A percentile compares a stretch with the other conserved stretches of the same genome.
phyloP scores from a whole-genome alignment of 2,888 invertebrate genomes.

The Hypomecis atomaria region DNA sequence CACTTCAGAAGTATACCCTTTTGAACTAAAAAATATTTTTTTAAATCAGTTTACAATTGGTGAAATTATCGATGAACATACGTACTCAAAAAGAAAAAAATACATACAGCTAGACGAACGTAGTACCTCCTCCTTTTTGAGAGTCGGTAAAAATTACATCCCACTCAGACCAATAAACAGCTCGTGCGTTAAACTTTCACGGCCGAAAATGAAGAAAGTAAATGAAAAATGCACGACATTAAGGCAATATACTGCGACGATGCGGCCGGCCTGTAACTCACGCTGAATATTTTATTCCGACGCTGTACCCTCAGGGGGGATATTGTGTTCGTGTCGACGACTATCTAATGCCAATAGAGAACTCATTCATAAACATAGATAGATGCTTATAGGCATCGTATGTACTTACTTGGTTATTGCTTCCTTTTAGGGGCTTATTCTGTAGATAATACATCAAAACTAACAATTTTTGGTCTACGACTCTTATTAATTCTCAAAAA shows the following conservation, averaged over 20 bases:
- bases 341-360: background rate
- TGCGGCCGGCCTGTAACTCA: constrained; percentile 28
- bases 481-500: too few relatives aligned
- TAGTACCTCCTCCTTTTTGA: too few relatives aligned
- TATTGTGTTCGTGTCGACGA: constrained; percentile 23
- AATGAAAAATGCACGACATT: constrained; percentile 39
- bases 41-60: too few relatives aligned
- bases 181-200: constrained; percentile 17
- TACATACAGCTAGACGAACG: too few relatives aligned
- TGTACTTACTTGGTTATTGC: too few relatives aligned
- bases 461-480: too few relatives aligned
- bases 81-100: too few relatives aligned
- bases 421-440: too few relatives aligned
- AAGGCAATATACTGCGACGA: constrained; percentile 28
- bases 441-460: too few relatives aligned
- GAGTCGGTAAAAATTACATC: background rate
- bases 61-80: too few relatives aligned
- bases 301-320: constrained; percentile 25
- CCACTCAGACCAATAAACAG: background rate
- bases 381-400: background rate
- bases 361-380: background rate
- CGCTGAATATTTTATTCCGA: constrained; percentile 34
- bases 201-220: constrained; percentile 32
- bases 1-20: too few relatives aligned
- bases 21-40: too few relatives aligned